Evolutionary conservation across 2,888 invertebrate genomes (phyloP), one percentile per base, ranked within the genome.

Genomic region (Orchesellides sinensis): DNA sequence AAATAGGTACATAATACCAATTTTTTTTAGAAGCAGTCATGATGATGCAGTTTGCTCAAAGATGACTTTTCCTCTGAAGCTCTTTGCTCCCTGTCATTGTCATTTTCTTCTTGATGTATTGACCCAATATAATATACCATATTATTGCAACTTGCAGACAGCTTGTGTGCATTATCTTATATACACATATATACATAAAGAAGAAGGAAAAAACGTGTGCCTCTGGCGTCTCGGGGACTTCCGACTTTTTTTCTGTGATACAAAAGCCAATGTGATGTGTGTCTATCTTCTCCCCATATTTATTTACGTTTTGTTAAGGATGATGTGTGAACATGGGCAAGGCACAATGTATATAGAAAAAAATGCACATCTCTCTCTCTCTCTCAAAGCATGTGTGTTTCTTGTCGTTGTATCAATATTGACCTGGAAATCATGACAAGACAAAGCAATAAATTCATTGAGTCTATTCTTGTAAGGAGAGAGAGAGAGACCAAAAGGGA

Each of bases 371-470:
- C n/a, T n/a, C n/a, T n/a, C n/a, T n/a, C n/a, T n/a, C n/a, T 68
- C 68, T 49, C 47, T 68, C 65, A 17, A 40, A 17, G 17, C 52
- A 21, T 40, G 14, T 14, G 29, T 63, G 73, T 63, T 29, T 5
- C 63, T 19, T 14, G 63, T 56, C 63, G 66, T 81, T 86, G 84
- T 84, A 83, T 86, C 85, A 86, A 86, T 86, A 86, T 86, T 86
- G 86, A 86, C 85, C 86, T 82, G 77, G 70, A 86, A 85, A 86
- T 86, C 81, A 85, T 84, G 83, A 83, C 69, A 74, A 56, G 74
- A 74, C 81, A 74, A 35, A 68, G 81, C 74, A 74, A 81, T 81
- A 81, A 81, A 81, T 81, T 81, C 74, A 81, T 74, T 81, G 74
- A 74, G n/a, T n/a, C n/a, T n/a, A n/a, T n/a, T n/a, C n/a, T 52